phyloP scores from a whole-genome alignment of 2,888 invertebrate species.

The Dione juno region DNA sequence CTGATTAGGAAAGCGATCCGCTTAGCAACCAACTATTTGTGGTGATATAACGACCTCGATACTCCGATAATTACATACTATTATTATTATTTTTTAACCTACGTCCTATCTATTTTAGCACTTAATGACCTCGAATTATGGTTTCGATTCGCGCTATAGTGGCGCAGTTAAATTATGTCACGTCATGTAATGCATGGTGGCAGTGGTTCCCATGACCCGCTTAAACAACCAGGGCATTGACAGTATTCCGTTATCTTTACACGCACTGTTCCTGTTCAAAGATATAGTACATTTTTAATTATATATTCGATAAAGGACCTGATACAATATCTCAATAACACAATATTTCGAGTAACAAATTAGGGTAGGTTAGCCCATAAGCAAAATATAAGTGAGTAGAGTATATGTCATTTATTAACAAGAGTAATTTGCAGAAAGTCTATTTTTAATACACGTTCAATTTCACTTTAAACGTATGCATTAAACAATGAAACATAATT shows the following conservation, averaged over 20 bases:
- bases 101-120: constrained; percentile 13
- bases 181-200: constrained; percentile 54
- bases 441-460: neutral
- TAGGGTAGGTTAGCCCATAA: neutral
- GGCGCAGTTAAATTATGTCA: constrained; percentile 56
- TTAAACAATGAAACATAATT: constrained; percentile 20
- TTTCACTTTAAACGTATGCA: constrained; percentile 21
- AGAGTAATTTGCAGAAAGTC: neutral
- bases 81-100: constrained; percentile 21
- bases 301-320: neutral
- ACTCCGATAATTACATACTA: constrained; percentile 34
- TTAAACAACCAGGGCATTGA: constrained; percentile 55
- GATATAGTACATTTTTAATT: constrained; percentile 12
- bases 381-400: neutral
- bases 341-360: too few relatives aligned
- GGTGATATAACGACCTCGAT: constrained; percentile 30
- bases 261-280: constrained; percentile 33
- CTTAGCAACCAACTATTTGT: neutral
- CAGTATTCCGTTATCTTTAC: constrained; percentile 56
- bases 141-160: constrained; percentile 19
- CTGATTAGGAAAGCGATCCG: neutral
- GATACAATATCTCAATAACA: neutral
- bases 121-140: constrained; percentile 11
- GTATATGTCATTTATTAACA: neutral
- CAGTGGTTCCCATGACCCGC: constrained; percentile 62